Conservation (phyloP, 2,113 vertebrate genomes). For the Gallinago media region DNA sequence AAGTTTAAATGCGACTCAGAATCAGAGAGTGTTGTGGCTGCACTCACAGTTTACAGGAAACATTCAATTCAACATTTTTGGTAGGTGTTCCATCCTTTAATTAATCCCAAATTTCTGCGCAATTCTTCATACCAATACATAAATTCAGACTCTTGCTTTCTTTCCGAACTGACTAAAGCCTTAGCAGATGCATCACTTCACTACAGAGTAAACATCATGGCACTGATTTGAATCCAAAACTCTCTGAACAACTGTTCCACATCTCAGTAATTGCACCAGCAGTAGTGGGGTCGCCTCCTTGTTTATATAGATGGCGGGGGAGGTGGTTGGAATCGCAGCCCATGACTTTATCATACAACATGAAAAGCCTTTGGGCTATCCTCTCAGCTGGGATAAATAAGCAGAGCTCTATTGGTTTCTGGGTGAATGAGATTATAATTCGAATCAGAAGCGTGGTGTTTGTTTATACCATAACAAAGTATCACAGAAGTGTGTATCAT, state of each 20-base stretch:
- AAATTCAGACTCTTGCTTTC: neutral
- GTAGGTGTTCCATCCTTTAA: slow-evolving; percentile 17
- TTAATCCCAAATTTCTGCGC: neutral
- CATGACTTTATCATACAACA: slow-evolving; percentile 20
- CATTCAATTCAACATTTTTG: slow-evolving; percentile 11
- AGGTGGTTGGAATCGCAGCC: neutral
- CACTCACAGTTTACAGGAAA: slow-evolving; percentile 20
- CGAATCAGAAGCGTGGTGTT: slow-evolving; percentile 22
- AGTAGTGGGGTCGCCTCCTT: neutral
- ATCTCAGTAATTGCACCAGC: slow-evolving; percentile 37
- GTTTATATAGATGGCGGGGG: neutral
- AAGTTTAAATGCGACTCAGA: neutral
- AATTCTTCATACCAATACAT: neutral
- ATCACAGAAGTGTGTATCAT: slow-evolving; percentile 4
- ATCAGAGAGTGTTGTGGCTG: neutral
- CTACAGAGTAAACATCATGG: neutral
- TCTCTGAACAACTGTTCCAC: slow-evolving; percentile 40
- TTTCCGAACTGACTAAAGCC: neutral
- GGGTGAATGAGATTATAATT: slow-evolving; percentile 68
- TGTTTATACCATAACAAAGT: slow-evolving; percentile 58
- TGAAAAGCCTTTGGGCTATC: slow-evolving; percentile 56
- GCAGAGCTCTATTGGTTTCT: slow-evolving; percentile 45
- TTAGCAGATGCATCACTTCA: neutral
- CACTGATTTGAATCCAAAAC: neutral
- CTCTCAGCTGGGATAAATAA: slow-evolving; percentile 68